Conservation (phyloP, 2,797 vertebrate species). For the Scolopax bukidnonensis region DNA sequence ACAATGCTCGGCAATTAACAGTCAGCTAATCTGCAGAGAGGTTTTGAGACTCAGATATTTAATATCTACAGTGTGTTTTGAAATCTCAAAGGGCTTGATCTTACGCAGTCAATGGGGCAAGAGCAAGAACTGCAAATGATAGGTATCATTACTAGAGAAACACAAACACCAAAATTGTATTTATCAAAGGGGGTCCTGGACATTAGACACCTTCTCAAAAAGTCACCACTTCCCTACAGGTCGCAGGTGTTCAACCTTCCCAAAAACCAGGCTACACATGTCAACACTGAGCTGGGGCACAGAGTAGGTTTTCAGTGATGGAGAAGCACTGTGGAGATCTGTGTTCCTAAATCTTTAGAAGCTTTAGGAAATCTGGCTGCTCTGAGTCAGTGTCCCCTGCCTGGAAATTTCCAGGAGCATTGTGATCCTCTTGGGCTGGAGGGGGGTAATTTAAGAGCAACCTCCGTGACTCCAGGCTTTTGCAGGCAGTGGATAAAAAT, state of each 20-base stretch:
- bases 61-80: slow-evolving; percentile 44
- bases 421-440: fast-evolving
- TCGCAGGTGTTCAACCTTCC: background rate
- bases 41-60: slow-evolving; percentile 28
- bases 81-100: slow-evolving; percentile 40
- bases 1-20: background rate
- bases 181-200: background rate
- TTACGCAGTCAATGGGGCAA: slow-evolving; percentile 6
- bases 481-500: background rate
- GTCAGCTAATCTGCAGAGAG: slow-evolving; percentile 24
- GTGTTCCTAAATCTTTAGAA: background rate
- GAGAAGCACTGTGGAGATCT: background rate
- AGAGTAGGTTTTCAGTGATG: background rate
- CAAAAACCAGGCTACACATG: background rate
- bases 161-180: background rate
- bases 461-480: background rate
- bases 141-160: background rate
- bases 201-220: background rate
- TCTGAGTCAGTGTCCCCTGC: background rate
- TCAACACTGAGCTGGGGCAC: background rate
- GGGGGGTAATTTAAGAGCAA: background rate
- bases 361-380: background rate
- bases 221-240: background rate
- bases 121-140: background rate
- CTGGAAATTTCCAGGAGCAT: background rate